Evolutionary conservation across 1,140 invertebrate species (phyloP).

Genomic region (Battus philenor): DNA sequence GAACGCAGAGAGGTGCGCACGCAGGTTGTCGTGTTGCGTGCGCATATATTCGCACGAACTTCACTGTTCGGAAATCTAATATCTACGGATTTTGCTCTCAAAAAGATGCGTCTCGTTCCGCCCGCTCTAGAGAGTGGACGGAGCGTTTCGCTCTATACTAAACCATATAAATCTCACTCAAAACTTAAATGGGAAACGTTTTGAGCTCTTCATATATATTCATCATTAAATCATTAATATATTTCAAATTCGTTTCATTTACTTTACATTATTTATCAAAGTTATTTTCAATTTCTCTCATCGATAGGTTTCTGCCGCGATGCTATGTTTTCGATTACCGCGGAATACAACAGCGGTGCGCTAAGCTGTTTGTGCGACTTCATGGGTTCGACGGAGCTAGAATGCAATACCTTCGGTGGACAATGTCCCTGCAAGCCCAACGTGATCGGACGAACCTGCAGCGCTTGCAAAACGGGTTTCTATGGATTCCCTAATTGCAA

Average conservation of each 20-base stretch:
- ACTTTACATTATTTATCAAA: slow-evolving; percentile 2
- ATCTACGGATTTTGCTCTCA: not conserved
- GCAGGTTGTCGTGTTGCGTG: too few relatives aligned
- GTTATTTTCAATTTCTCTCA: not conserved
- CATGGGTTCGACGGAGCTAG: slow-evolving; percentile 91
- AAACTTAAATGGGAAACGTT: not conserved
- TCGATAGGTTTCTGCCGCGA: slow-evolving; percentile 88
- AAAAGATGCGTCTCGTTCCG: slow-evolving; percentile 1
- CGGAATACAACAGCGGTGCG: slow-evolving; percentile 96
- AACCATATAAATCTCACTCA: not conserved
- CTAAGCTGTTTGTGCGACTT: slow-evolving; percentile 92
- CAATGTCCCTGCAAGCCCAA: slow-evolving; percentile 96
- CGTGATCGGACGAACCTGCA: slow-evolving; percentile 93
- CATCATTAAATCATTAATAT: not conserved
- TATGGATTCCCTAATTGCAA: slow-evolving; percentile 97
- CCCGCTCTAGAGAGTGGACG: not conserved
- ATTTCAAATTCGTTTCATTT: not conserved
- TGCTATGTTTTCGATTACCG: slow-evolving; percentile 94
- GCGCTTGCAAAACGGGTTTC: slow-evolving; percentile 92
- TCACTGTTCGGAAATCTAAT: not conserved
- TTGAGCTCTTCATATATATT: too few relatives aligned
- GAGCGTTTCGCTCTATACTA: not conserved
- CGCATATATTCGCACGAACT: not conserved
- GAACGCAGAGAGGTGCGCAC: not conserved
- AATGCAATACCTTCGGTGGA: slow-evolving; percentile 94